phyloP scores from a whole-genome alignment of 2,113 vertebrate genomes.

The Ptilonorhynchus violaceus region DNA sequence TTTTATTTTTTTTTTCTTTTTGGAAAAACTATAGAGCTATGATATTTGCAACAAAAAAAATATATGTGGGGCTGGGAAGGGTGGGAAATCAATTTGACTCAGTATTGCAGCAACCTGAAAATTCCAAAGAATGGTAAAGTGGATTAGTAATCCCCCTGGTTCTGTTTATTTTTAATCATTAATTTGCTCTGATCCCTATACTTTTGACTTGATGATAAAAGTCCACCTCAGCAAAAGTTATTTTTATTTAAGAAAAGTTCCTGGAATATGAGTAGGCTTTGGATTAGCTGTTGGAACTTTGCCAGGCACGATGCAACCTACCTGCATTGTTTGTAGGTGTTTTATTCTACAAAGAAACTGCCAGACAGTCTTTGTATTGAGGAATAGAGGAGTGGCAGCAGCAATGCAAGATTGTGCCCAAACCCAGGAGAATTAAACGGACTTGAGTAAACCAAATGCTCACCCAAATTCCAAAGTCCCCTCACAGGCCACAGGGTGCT shows the following conservation, averaged over 20 bases:
- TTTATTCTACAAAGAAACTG: neutral
- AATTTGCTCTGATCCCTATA: neutral
- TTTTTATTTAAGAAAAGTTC: neutral
- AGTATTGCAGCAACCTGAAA: neutral
- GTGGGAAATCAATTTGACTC: neutral
- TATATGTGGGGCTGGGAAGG: neutral
- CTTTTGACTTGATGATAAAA: neutral
- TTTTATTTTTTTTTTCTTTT: neutral
- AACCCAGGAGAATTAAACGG: neutral
- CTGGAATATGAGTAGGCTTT: neutral
- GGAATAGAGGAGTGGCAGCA: neutral
- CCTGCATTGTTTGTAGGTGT: neutral
- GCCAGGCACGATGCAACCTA: neutral
- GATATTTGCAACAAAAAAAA: neutral
- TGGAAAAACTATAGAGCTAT: accelerated
- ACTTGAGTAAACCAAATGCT: neutral
- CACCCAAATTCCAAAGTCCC: neutral
- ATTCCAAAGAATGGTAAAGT: neutral
- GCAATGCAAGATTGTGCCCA: neutral
- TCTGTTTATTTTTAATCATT: constrained; percentile 3
- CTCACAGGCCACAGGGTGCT: neutral
- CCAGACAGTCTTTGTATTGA: neutral
- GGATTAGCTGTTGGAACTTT: neutral
- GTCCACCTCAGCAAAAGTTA: neutral
- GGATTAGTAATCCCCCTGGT: neutral